Percentiles rank a stretch among this genome's conserved stretches.
phyloP scores from a whole-genome alignment of 2,888 invertebrate genomes.

The Rhyacophila evoluta region DNA sequence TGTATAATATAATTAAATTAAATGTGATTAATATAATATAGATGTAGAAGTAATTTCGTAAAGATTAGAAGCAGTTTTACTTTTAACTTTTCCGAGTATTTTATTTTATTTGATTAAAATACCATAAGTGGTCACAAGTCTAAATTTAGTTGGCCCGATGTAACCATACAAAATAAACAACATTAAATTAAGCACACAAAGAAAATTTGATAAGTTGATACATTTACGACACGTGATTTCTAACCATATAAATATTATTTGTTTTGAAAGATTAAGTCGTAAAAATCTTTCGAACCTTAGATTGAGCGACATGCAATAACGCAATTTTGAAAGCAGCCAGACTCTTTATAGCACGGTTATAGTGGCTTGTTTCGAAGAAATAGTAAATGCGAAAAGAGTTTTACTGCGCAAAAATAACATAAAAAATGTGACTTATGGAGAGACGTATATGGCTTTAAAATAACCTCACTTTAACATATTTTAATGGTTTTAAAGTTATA shows the following conservation, averaged over 20 bases:
- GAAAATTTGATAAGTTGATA: constrained; percentile 1
- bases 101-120: too few species aligned
- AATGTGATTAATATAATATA: too few species aligned
- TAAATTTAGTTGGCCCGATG: too few species aligned
- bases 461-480: neutral
- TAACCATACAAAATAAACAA: neutral
- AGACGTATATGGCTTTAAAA: constrained; percentile 11
- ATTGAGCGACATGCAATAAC: constrained; percentile 49
- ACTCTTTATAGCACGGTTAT: constrained; percentile 30
- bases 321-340: constrained; percentile 42
- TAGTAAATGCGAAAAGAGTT: constrained; percentile 42
- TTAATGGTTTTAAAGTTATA: too few species aligned
- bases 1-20: too few species aligned
- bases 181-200: neutral
- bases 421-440: constrained; percentile 9
- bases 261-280: constrained; percentile 44
- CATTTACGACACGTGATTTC: constrained; percentile 1
- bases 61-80: too few species aligned
- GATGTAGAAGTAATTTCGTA: too few species aligned
- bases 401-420: constrained; percentile 34
- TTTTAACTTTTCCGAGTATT: too few species aligned
- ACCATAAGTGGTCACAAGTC: too few species aligned
- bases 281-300: constrained; percentile 39
- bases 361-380: constrained; percentile 29
- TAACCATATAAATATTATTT: constrained; percentile 26